Evolutionary conservation across 2,797 vertebrate genomes (phyloP), one percentile per base, ranked within the genome.

Genomic region (Alectoris magna): DNA sequence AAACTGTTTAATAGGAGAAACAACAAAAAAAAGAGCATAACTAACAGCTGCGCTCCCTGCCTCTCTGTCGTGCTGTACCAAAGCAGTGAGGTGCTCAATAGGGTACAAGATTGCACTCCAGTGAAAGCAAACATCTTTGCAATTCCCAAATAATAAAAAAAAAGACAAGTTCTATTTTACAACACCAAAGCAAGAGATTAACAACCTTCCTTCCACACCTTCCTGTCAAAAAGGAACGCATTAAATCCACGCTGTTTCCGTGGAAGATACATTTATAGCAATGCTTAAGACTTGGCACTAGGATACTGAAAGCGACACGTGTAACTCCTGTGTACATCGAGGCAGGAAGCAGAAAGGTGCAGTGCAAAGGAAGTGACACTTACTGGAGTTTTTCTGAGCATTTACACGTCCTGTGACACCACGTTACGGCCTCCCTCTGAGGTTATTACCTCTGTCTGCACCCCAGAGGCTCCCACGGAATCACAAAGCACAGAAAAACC

Each of bases 391-490:
- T 67, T 75, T 31, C 31, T 56, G 11, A 49, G 11, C 44, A 6
- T 44, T 59, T 34, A 46, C 0, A 0, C 5, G 9, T 10, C 51
- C 39, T 38, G 8, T 44, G 9, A 19, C 12, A 18, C 38, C 3
- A 15, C 44, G 7, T 5, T 41, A 58, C 66, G 44, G 71, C 46
- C 6, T 38, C 38, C 21, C 19, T 19, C n/a, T 26, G 68, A 36
- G 2, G 1, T 8, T 0, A 0, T 15, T 6, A 27, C 10, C 31
- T n/a, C 31, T n/a, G 27, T 2, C 5, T 13, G 38, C 29, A 21
- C 36, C 2, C n/a, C 86, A 59, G 24, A 44, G 46, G n/a, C 10
- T 39, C 0, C 0, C 5, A 29, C 7, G 22, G 27, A 18, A 55
- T 34, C 6, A 18, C 72, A 43, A 67, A 7, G 11, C 79, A 74